These are phyloP conservation scores for Thereva unica DNA, from an alignment of 2,888 invertebrate genomes.

Conservation along the genomic window DNA sequence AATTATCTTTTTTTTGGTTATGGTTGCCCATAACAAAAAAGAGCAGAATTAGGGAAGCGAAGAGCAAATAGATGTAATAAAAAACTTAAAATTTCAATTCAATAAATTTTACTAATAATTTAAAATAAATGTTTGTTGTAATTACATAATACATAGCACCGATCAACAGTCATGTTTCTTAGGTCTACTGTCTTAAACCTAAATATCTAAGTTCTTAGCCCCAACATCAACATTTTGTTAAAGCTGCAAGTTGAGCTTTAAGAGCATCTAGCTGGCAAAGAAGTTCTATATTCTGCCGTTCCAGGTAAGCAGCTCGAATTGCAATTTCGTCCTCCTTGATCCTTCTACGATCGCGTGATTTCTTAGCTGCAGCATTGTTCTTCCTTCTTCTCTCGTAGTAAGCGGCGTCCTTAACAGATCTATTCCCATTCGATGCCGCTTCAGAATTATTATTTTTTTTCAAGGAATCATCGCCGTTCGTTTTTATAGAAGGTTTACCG, in stretches of 20 bases:
- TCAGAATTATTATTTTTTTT: constrained; percentile 35
- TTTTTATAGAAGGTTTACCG: background rate
- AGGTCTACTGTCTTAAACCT: too few relatives aligned
- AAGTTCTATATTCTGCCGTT: constrained; percentile 83
- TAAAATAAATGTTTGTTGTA: too few relatives aligned
- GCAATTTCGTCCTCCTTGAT: constrained; percentile 92
- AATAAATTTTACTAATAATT: too few relatives aligned
- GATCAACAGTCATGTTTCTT: too few relatives aligned
- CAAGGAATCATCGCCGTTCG: constrained; percentile 20
- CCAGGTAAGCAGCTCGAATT: constrained; percentile 82
- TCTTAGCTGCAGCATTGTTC: constrained; percentile 94
- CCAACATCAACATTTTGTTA: background rate
- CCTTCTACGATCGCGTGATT: constrained; percentile 86
- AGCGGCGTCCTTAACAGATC: constrained; percentile 70
- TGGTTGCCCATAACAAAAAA: too few relatives aligned
- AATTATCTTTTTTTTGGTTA: too few relatives aligned
- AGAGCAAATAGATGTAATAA: too few relatives aligned
- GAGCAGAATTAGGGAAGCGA: too few relatives aligned
- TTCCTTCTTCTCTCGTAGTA: constrained; percentile 87
- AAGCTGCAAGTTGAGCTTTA: constrained; percentile 63
- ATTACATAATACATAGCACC: too few relatives aligned
- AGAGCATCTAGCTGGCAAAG: constrained; percentile 70
- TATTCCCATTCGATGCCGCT: constrained; percentile 42
- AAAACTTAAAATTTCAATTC: too few relatives aligned
- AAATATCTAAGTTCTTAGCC: too few relatives aligned